Conservation (phyloP, 2,888 invertebrate genomes). For the Temnothorax ravouxi region DNA sequence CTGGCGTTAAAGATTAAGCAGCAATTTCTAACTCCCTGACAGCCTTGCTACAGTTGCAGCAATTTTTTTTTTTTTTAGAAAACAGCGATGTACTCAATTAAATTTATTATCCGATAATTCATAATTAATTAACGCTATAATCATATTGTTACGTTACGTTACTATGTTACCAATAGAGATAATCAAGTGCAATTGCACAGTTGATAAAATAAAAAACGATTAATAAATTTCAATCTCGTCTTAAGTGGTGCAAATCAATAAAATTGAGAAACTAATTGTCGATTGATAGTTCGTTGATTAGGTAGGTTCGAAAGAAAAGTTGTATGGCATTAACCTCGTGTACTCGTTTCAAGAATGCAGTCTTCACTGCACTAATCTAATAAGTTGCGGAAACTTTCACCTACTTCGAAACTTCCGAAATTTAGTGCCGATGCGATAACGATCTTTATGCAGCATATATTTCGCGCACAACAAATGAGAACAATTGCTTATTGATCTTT, state of each 20-base stretch:
- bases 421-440: constrained; percentile 34
- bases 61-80: not conserved
- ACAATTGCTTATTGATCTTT: constrained; percentile 44
- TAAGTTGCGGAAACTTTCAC: constrained; percentile 79
- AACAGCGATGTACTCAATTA: not conserved
- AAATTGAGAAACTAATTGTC: not conserved
- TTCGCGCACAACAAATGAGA: constrained; percentile 1
- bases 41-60: not conserved
- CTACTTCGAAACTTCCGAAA: constrained; percentile 67
- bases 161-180: not conserved
- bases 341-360: constrained; percentile 66
- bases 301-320: constrained; percentile 50
- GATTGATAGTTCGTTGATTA: constrained; percentile 6
- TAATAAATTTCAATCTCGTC: not conserved
- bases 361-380: constrained; percentile 70
- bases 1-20: not conserved
- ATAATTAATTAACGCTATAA: constrained; percentile 1
- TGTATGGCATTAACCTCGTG: constrained; percentile 68
- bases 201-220: not conserved
- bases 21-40: not conserved
- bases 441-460: constrained; percentile 22
- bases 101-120: not conserved
- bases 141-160: not conserved
- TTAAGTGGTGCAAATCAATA: not conserved
- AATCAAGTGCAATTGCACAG: not conserved